Base-by-base conservation (phyloP, 2,888 invertebrate genomes). In the Phortica okadai region DNA sequence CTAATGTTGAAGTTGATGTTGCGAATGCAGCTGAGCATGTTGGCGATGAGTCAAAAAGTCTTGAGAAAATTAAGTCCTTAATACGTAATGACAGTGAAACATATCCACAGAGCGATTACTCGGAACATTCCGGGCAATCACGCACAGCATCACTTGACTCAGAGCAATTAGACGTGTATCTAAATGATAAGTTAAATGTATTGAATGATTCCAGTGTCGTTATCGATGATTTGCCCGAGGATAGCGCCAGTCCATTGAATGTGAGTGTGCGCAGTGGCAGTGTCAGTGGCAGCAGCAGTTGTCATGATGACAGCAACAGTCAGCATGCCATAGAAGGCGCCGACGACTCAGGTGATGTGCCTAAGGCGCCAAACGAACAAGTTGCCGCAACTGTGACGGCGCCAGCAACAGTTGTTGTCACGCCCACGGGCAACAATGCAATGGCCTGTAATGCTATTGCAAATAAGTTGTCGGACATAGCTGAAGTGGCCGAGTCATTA, bases 371-470 rank as follows among this genome's bases (percentile, higher is more conserved):
- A 25, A 45, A 33, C 44, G 54, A 66, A 54, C 21, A 56, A 7
- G 41, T 54, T 44, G 59, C 5, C 10, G 45, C 50, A 8, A 45
- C 16, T 8, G 56, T 11, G 1, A 14, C 58, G 10, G 54, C 33
- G 33, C 21, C 74, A 11, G 16, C 66, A 72, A 86, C 88, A 10
- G 78, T 90, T 62, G 82, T 87, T 16, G 84, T 90, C 16, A 86
- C 86, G 50, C 91, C 91, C 2, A 90, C 90, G n/a, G 90, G 89
- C 8, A 92, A 92, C 82, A 94, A 94, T 90, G 92, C 92, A 80
- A 93, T 94, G 82, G 95, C 95, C 21, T 93, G 95, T 58, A 94
- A 94, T 83, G 94, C 95, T 72, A 95, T 95, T 77, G 93, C 94
- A n/a, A 93, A 93, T 83, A 93, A 93, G 86, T 89, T 95, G 78